Evolutionary conservation across 2,888 invertebrate genomes (phyloP).

Genomic region (Oscheius sp.): DNA sequence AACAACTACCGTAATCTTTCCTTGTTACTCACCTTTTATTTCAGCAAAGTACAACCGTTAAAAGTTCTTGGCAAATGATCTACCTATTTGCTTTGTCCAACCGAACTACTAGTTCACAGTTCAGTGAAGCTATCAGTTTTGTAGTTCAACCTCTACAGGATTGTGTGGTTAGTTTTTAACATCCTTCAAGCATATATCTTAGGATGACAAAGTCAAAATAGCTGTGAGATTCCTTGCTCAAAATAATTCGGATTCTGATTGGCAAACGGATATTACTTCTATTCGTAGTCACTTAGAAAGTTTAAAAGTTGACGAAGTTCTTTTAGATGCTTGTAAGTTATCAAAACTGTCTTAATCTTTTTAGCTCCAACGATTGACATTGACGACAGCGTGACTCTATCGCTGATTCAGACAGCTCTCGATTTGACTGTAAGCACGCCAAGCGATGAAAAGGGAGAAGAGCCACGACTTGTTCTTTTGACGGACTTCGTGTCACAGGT

Average conservation of each 20-base stretch:
- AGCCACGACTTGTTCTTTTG: slow-evolving; percentile 44
- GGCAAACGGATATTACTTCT: slow-evolving; percentile 42
- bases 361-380: slow-evolving; percentile 24
- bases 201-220: slow-evolving; percentile 30
- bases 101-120: slow-evolving; percentile 41
- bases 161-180: slow-evolving; percentile 34
- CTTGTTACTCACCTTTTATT: not conserved
- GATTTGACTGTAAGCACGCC: slow-evolving; percentile 14
- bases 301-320: slow-evolving; percentile 42
- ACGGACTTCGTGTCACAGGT: slow-evolving; percentile 54
- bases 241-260: slow-evolving; percentile 43
- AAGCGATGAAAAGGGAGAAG: not conserved
- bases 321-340: slow-evolving; percentile 32
- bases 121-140: slow-evolving; percentile 42
- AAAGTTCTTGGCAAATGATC: slow-evolving; percentile 47
- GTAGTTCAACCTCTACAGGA: slow-evolving; percentile 45
- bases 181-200: not conserved
- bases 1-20: slow-evolving; percentile 25
- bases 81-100: slow-evolving; percentile 55
- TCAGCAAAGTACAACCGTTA: slow-evolving; percentile 27
- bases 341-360: not conserved
- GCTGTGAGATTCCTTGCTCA: slow-evolving; percentile 47
- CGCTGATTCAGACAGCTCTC: slow-evolving; percentile 34
- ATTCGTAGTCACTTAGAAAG: slow-evolving; percentile 36
- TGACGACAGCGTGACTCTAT: slow-evolving; percentile 35